Evolutionary conservation across 92 coral and sea anemone species (phyloP).

Genomic region (Chrysogorgia sp.): DNA sequence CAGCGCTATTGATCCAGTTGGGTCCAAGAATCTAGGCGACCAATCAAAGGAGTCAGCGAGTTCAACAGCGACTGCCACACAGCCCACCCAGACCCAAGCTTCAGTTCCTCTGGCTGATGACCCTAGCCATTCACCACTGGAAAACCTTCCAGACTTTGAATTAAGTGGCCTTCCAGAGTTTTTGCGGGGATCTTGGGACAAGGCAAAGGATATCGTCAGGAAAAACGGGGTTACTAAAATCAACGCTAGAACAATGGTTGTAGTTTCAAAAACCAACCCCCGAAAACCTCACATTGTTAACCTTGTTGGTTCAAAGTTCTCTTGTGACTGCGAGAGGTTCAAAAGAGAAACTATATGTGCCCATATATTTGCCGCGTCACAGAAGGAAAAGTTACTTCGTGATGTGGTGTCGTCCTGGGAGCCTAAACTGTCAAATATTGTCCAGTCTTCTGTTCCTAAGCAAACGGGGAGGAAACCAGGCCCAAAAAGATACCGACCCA

Average conservation of each 20-base stretch:
- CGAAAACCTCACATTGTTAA: slow-evolving; percentile 55
- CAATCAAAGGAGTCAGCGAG: no score
- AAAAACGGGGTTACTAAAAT: slow-evolving; percentile 46
- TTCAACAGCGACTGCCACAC: no score
- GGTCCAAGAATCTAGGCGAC: no score
- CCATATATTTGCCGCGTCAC: slow-evolving; percentile 48
- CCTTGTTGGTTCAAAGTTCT: not conserved
- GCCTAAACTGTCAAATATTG: slow-evolving; percentile 43
- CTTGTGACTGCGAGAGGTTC: slow-evolving; percentile 53
- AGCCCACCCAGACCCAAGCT: no score
- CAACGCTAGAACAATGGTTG: slow-evolving; percentile 41
- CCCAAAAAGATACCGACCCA: slow-evolving; percentile 20
- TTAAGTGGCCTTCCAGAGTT: slow-evolving; percentile 50
- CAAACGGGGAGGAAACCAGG: slow-evolving; percentile 54
- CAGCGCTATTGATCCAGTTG: no score
- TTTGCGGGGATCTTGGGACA: slow-evolving; percentile 45
- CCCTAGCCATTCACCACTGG: not conserved
- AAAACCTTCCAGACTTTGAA: slow-evolving; percentile 30
- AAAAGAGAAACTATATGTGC: slow-evolving; percentile 45
- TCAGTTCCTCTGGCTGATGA: no score
- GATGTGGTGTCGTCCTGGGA: slow-evolving; percentile 37
- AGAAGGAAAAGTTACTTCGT: slow-evolving; percentile 9
- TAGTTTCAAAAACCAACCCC: slow-evolving; percentile 56
- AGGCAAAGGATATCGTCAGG: slow-evolving; percentile 39
- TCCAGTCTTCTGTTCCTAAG: slow-evolving; percentile 40